A percentile compares a stretch with the other conserved stretches of the same genome.
These are phyloP conservation scores for Synanthedon formicaeformis DNA, from an alignment of 2,888 invertebrate species.

Conservation along the genomic window DNA sequence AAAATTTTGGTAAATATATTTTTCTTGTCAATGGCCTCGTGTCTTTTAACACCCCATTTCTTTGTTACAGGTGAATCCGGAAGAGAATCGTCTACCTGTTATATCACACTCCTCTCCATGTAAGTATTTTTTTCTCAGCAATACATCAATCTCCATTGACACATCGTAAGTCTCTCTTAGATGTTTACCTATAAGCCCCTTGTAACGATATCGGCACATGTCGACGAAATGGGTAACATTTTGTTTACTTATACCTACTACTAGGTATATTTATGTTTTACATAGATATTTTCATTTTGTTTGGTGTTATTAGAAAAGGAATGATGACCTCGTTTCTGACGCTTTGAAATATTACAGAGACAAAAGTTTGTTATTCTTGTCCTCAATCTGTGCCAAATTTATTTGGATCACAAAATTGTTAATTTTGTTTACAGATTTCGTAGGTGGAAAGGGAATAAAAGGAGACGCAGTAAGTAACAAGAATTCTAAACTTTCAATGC, in stretches of 20 bases:
- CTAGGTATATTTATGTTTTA: background rate
- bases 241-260: background rate
- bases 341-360: too few species aligned
- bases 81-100: slow-evolving; percentile 53
- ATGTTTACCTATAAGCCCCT: slow-evolving; percentile 1
- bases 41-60: background rate
- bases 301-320: too few species aligned
- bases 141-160: slow-evolving; percentile 37
- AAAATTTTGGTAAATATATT: too few species aligned
- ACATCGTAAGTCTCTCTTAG: slow-evolving; percentile 11
- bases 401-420: too few species aligned
- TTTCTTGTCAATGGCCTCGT: too few species aligned
- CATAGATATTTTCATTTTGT: too few species aligned
- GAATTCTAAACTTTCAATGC: too few species aligned
- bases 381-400: too few species aligned
- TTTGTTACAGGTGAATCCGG: slow-evolving; percentile 48
- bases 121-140: slow-evolving; percentile 29
- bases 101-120: slow-evolving; percentile 57
- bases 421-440: slow-evolving; percentile 26
- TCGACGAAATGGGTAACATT: slow-evolving; percentile 2
- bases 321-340: too few species aligned
- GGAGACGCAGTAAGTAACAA: slow-evolving; percentile 35
- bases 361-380: too few species aligned
- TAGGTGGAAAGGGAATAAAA: slow-evolving; percentile 38
- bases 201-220: slow-evolving; percentile 13